Evolutionary conservation across 2,888 invertebrate species (phyloP), one percentile per base, ranked within the genome.

Genomic region (Nebria brevicollis): DNA sequence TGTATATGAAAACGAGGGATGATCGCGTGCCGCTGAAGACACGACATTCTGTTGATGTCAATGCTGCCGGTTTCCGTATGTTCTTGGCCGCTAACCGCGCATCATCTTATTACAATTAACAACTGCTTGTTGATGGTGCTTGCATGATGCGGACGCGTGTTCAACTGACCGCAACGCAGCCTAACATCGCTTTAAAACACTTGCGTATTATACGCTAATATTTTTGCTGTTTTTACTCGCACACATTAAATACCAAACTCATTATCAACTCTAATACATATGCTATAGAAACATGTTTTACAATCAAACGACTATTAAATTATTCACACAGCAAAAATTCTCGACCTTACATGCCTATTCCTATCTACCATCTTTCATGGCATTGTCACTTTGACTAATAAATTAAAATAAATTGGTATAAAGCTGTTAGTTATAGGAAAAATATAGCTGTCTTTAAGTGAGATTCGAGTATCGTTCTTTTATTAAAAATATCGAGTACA

Each of bases 21-120:
- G 78, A 72, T 78, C 78, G 78, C 78, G 78, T 78, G 78, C 78
- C 78, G 25, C n/a, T 6, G 34, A 8, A 13, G 54, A 25, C 20
- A 73, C 66, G 78, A 78, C 78, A 78, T 78, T 65, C 72, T 78
- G 78, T 73, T 72, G 25, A 78, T 78, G 78, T 78, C 78, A 78
- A 78, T 66, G 78, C 66, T 72, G 54, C 54, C 54, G 78, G 77
- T 78, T 72, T 65, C 78, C 78, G 73, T 72, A 68, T 73, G 78
- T 34, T 66, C 72, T 64, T 68, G 68, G 65, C 65, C 66, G 54
- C 73, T 73, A 66, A 78, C 78, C 78, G 73, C 78, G 78, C 70
- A 4, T 70, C 70, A 26, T 70, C 70, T 70, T 70, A 70, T 70
- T 70, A 66, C 66, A 78, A 78, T 78, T 78, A 78, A 65, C 78